Conservation (phyloP, 2,797 vertebrate genomes). For the Parambassis ranga region DNA sequence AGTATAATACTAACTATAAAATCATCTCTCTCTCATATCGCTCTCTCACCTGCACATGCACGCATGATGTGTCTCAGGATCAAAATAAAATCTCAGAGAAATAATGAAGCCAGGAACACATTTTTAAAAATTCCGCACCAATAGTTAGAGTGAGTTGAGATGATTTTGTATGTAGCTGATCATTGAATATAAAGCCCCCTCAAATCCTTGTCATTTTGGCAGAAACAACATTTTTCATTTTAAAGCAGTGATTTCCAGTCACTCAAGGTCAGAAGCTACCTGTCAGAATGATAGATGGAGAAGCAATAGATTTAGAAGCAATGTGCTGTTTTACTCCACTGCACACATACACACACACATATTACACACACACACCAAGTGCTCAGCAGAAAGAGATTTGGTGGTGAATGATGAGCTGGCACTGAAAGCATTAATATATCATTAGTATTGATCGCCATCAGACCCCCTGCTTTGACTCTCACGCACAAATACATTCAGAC, state of each 20-base stretch:
- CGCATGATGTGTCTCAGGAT: too few species aligned
- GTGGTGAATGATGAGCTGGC: conserved; percentile 79
- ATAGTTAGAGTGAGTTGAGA: not conserved
- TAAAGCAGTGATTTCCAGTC: conserved; percentile 38
- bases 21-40: too few species aligned
- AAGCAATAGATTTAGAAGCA: conserved; percentile 59
- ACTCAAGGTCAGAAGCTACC: conserved; percentile 54
- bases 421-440: conserved; percentile 93
- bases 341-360: conserved; percentile 3
- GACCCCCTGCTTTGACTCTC: conserved; percentile 55
- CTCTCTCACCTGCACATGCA: too few species aligned
- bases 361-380: not conserved
- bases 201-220: conserved; percentile 9
- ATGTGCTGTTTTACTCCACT: conserved; percentile 35
- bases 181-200: conserved; percentile 3
- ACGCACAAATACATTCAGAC: conserved; percentile 21
- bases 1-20: too few species aligned
- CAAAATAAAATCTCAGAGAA: not conserved
- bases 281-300: conserved; percentile 72
- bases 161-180: not conserved
- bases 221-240: conserved; percentile 37
- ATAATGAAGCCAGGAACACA: too few species aligned
- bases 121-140: not conserved
- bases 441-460: conserved; percentile 91
- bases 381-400: conserved; percentile 65